Percentiles rank a stretch among this genome's conserved stretches.
These are phyloP conservation scores for Neotragus moschatus DNA, from an alignment of 2,113 vertebrate genomes.

Conservation along the genomic window DNA sequence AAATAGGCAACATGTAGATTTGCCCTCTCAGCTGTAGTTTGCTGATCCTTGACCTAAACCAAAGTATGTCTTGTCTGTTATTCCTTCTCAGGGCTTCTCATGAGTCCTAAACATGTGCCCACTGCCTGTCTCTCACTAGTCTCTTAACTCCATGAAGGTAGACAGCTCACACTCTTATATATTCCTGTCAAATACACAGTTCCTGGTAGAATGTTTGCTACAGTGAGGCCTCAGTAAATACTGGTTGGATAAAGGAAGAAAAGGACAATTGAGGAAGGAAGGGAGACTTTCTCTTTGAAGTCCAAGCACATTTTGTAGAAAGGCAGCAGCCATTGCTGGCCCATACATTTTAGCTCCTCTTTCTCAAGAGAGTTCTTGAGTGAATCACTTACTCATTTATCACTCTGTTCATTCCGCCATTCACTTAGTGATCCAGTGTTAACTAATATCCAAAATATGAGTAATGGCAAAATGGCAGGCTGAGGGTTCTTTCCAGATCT, in stretches of 20 bases:
- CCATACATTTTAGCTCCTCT: not conserved
- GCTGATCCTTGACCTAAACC: not conserved
- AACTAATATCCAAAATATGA: not conserved
- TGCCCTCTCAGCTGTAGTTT: not conserved
- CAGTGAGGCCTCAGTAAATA: not conserved
- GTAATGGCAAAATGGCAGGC: not conserved
- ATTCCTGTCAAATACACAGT: not conserved
- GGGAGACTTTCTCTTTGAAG: not conserved
- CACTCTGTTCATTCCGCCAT: not conserved
- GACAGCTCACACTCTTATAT: not conserved
- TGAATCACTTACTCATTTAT: not conserved
- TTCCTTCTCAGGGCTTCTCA: not conserved
- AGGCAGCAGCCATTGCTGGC: not conserved
- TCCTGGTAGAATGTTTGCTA: not conserved
- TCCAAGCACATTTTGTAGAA: not conserved
- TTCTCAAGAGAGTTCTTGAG: not conserved
- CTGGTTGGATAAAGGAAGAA: not conserved
- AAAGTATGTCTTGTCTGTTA: not conserved
- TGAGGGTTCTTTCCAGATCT: not conserved
- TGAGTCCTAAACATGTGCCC: not conserved
- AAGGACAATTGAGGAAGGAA: not conserved
- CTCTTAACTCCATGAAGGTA: not conserved
- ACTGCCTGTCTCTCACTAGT: not conserved
- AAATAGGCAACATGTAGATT: not conserved
- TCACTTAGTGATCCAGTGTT: fast-evolving